Percentiles rank a stretch among this genome's conserved stretches.
phyloP scores from a whole-genome alignment of 2,888 invertebrate species.

The Dryococelus australis region DNA sequence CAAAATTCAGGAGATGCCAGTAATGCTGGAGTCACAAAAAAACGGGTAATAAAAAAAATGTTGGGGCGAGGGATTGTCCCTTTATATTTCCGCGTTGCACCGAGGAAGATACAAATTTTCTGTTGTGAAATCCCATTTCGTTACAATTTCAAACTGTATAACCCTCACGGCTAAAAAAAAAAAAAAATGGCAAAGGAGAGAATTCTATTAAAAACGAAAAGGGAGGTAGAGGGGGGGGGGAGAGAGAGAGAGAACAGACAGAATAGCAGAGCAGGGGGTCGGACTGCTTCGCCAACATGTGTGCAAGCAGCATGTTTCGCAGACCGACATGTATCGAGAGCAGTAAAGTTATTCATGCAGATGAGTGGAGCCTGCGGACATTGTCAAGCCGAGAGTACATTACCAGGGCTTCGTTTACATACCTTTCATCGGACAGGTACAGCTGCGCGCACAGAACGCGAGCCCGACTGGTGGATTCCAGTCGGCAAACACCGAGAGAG shows the following conservation, averaged over 20 bases:
- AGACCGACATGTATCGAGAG: not conserved
- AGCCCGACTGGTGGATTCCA: no score
- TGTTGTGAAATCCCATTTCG: conserved; percentile 9
- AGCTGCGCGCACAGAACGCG: not conserved
- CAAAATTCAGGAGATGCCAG: not conserved
- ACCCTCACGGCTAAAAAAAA: not conserved
- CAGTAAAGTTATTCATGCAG: conserved; percentile 5
- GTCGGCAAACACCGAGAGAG: no score
- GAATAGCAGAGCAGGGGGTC: no score
- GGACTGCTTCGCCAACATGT: not conserved
- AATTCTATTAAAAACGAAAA: conserved; percentile 1
- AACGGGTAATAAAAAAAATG: not conserved
- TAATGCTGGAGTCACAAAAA: not conserved
- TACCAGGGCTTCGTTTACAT: not conserved
- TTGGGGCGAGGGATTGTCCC: not conserved
- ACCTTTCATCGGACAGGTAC: not conserved
- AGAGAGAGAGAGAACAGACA: no score
- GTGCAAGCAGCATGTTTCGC: not conserved
- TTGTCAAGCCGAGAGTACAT: not conserved
- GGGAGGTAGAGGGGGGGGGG: not conserved
- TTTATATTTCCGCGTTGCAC: not conserved
- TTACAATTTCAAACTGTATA: conserved; percentile 16
- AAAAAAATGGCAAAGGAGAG: not conserved
- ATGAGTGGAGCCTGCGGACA: not conserved
- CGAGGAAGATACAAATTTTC: not conserved